phyloP scores from a whole-genome alignment of 2,797 vertebrate species.

The Rhodeus uyekii region DNA sequence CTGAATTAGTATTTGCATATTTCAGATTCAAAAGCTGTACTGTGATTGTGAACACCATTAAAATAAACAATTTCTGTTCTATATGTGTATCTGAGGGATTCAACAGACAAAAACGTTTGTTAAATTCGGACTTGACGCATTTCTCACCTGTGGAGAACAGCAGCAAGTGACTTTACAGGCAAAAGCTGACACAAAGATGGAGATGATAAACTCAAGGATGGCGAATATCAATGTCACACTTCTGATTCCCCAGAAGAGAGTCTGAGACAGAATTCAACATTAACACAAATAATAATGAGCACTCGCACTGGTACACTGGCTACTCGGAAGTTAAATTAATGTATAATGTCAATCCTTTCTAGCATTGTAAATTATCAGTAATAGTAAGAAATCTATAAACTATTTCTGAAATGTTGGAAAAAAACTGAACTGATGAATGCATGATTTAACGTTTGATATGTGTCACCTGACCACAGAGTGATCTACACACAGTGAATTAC shows the following conservation, averaged over 20 bases:
- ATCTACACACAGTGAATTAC: no score
- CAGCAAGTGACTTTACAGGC: not conserved
- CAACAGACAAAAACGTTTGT: not conserved
- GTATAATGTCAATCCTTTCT: not conserved
- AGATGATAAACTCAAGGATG: constrained; percentile 25
- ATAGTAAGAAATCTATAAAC: not conserved
- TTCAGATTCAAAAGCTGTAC: no score
- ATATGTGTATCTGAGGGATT: not conserved
- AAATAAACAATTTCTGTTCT: not conserved
- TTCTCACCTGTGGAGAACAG: not conserved
- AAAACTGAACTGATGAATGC: not conserved
- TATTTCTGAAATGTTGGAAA: not conserved
- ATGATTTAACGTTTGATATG: no score
- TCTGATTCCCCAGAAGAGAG: not conserved
- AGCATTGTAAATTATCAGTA: not conserved
- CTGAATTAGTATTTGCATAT: no score
- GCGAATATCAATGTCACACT: not conserved
- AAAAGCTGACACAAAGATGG: not conserved
- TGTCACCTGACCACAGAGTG: constrained; percentile 7
- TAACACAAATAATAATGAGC: not conserved
- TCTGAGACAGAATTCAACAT: not conserved
- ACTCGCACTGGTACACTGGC: not conserved
- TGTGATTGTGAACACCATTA: not conserved
- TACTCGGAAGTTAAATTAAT: not conserved
- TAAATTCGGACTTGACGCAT: no score